Conservation (phyloP, 2,113 vertebrate species). For the Pungitius pungitius region DNA sequence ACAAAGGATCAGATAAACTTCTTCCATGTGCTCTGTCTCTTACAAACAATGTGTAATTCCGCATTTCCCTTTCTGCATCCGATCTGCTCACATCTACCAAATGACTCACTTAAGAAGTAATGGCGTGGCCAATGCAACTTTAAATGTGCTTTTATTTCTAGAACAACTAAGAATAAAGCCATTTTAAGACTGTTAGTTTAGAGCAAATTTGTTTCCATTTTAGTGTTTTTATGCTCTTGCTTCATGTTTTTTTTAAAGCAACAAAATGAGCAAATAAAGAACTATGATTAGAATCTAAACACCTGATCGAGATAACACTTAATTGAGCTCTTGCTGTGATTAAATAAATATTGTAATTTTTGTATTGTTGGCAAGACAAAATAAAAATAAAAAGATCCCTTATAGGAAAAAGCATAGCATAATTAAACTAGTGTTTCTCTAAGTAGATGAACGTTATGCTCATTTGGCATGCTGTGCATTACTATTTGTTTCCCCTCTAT, state of each 20-base stretch:
- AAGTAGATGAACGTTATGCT: not conserved
- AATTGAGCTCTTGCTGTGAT: not conserved
- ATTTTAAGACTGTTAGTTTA: not conserved
- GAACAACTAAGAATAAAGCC: constrained; percentile 4
- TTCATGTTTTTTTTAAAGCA: too few relatives aligned
- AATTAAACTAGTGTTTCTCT: not conserved
- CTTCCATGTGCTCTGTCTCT: constrained; percentile 3
- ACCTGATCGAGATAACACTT: not conserved
- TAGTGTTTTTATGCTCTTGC: not conserved
- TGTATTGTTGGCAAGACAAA: not conserved
- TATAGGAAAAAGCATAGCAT: not conserved
- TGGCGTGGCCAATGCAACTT: constrained; percentile 1
- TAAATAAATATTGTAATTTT: not conserved
- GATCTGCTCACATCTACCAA: not conserved
- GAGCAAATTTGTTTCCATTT: not conserved
- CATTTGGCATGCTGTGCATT: not conserved
- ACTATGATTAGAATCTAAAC: not conserved
- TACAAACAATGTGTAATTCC: constrained; percentile 14
- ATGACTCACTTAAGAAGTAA: constrained; percentile 4
- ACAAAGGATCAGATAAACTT: constrained; percentile 17
- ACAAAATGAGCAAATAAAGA: constrained; percentile 1
- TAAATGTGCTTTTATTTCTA: not conserved
- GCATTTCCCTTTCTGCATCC: not conserved
- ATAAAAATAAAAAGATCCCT: not conserved
- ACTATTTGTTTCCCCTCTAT: not conserved